These are phyloP conservation scores for Columba janthina DNA, from an alignment of 2,113 vertebrate genomes.

Conservation along the genomic window DNA sequence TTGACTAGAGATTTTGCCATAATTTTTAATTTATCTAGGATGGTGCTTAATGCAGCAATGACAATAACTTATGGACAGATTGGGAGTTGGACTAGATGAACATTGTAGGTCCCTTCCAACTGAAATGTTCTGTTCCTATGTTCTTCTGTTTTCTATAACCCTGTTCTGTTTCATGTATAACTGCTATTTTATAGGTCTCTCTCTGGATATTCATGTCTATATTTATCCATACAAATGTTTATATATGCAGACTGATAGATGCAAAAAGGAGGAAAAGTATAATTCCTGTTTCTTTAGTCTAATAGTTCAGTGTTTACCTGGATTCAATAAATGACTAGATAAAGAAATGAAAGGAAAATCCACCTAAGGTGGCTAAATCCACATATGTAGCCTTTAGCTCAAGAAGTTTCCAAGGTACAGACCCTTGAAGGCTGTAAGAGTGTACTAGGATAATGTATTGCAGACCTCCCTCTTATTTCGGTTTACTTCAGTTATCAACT, in stretches of 20 bases:
- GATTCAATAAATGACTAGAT: background rate
- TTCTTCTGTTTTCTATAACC: background rate
- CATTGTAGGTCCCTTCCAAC: too few relatives aligned
- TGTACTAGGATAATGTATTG: background rate
- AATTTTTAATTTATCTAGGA: background rate
- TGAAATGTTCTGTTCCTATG: too few relatives aligned
- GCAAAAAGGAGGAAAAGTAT: background rate
- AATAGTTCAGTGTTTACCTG: background rate
- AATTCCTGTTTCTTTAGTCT: background rate
- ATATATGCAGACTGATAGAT: background rate
- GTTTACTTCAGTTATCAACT: background rate
- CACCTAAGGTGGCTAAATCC: background rate
- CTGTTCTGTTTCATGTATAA: background rate
- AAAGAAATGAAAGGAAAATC: background rate
- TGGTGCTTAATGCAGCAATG: background rate
- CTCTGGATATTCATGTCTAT: background rate
- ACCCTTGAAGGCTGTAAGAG: fast-evolving
- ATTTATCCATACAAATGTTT: background rate
- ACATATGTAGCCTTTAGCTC: background rate
- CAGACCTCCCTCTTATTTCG: background rate
- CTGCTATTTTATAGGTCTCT: background rate
- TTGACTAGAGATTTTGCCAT: background rate
- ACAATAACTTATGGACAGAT: background rate
- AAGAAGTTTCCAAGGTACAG: background rate
- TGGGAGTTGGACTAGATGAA: too few relatives aligned